Conservation (phyloP, 2,888 invertebrate species). For the Punctoribates punctum region DNA sequence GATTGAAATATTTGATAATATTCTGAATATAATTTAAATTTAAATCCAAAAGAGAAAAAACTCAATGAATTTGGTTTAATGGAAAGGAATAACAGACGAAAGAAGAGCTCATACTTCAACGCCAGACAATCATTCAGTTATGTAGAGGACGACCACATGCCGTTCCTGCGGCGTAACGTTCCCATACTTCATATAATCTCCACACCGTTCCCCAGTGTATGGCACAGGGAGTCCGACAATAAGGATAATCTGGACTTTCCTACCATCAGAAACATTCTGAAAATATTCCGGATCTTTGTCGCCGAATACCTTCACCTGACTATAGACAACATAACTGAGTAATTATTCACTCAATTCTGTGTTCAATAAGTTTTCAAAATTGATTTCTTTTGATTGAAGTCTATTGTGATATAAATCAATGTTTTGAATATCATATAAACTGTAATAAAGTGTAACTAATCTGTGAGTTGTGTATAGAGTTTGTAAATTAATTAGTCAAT, state of each 20-base stretch:
- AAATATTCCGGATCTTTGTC: conserved; percentile 80
- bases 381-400: background rate
- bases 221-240: conserved; percentile 84
- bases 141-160: conserved; percentile 91
- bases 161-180: conserved; percentile 67
- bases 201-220: conserved; percentile 79
- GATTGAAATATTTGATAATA: background rate
- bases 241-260: conserved; percentile 53
- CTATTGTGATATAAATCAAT: no score
- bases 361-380: background rate
- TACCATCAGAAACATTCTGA: conserved; percentile 84
- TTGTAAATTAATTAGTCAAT: background rate
- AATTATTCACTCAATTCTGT: background rate
- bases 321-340: background rate
- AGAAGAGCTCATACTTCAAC: conserved; percentile 49
- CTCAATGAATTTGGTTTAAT: conserved; percentile 50
- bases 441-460: background rate
- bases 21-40: background rate
- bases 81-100: conserved; percentile 45
- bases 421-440: background rate
- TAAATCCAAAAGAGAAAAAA: conserved; percentile 50
- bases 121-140: conserved; percentile 59
- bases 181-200: conserved; percentile 88
- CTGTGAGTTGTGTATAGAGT: no score
- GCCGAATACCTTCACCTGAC: conserved; percentile 66